Evolutionary conservation across 2,113 vertebrate species (phyloP), one percentile per base, ranked within the genome.

Genomic region (Vidua macroura): DNA sequence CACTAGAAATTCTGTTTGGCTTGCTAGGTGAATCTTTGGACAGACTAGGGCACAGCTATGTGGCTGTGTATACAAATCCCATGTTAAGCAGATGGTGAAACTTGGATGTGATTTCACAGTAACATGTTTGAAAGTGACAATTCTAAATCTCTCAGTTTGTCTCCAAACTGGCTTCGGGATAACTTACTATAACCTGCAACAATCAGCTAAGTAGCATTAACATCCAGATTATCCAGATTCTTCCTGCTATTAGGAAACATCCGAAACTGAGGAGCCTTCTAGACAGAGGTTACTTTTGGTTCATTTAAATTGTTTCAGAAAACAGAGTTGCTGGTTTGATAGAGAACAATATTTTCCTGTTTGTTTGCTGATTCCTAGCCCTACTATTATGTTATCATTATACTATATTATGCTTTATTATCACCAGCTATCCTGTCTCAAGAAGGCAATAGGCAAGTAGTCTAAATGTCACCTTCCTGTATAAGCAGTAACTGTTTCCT

Each of bases 51-150:
- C 48, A 35, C 46, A 83, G 72, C 49, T 92, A 77, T 70, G 76
- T 82, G 78, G 81, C 64, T 59, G 49, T 94, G 60, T 75, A 62
- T 46, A 79, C 30, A 87, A 48, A 86, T 64, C 83, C 69, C 63
- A 59, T 60, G 84, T 24, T 10, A 93, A 96, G 95, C 95, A 97
- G 96, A 97, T 96, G 96, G 96, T 49, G 28, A 67, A 83, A 80
- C 66, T 82, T 92, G 68, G 93, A 86, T 73, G 85, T 37, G 73
- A 97, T 95, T 91, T 93, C 81, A 92, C 37, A 92, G 96, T 84
- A 95, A 95, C 91, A 83, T 88, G 76, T 93, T 93, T 90, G 55
- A 93, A 95, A 86, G 94, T 84, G 89, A 88, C 59, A 87, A 68
- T 70, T 84, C 77, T 92, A 79, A 94, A 90, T 25, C 43, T 96